Base-by-base conservation (phyloP, 2,113 vertebrate genomes). In the Pelobates fuscus region DNA sequence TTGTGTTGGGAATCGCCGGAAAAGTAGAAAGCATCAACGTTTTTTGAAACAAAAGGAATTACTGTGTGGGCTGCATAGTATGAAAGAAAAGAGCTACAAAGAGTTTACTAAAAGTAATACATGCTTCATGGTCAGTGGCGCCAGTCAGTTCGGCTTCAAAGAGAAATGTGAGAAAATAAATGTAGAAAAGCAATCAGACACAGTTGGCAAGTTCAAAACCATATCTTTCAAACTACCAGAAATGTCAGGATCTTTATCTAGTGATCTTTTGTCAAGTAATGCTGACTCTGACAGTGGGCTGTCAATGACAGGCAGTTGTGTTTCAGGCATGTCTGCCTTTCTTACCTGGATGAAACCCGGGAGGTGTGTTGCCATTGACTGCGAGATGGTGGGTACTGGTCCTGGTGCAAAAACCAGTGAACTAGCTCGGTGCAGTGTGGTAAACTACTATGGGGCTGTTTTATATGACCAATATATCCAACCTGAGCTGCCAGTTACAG, bases 341-440 rank as follows among this genome's bases (percentile, higher is more conserved):
- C 80, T 55, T 21, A 77, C 29, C 0, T 5, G 71, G 20, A 57
- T 78, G 5, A 83, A 70, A 2, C 86, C 81, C 0, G 64, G 77
- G 46, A 90, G 87, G 1, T 87, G 90, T 0, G 93, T 99, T 80
- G 93, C 97, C 1, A 70, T 99, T 3, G 97, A 99, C 88, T 99
- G 97, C 10, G 97, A 99, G 86, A 99, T 99, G 97, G 97, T 99
- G 60, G 97, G 97, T 60, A 98, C 96, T 0, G 97, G 97, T 0
- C 94, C 93, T 0, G 78, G 83, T 0, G 96, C 94, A 5, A 81
- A 81, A 59, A 86, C 81, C 72, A 95, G 91, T 0, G 96, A 95
- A 84, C 78, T 99, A 80, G 97, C 95, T 0, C 94, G 97, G 3
- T 99, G 97, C 82, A 95, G 95, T 0, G 83, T 99, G 25, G 85